Base-by-base conservation (phyloP, 1,140 invertebrate genomes). In the Hycleus phaleratus region DNA sequence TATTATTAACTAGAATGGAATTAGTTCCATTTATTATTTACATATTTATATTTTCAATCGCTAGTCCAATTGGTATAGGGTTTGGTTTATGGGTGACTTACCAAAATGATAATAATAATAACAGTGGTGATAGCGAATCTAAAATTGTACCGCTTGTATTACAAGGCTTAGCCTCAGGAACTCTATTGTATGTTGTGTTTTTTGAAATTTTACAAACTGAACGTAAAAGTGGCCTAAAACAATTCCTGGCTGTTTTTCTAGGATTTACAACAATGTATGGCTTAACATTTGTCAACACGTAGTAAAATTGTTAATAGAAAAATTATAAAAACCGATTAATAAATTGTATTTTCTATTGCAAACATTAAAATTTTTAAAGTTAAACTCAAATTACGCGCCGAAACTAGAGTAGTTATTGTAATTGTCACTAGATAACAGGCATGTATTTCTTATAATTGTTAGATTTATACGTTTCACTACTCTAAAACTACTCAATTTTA, bases 151-250 rank as follows among this genome's bases (percentile, higher is more conserved):
- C 83, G 0, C 80, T 85, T 3, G 79, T 92, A 3, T 75, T 93
- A 0, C 89, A 93, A 67, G 90, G 89, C 6, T 81, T 93, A 73
- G 90, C 91, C 0, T 87, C 88, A 40, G 91, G 91, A 12, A 94
- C 91, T 0, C 78, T 95, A 8, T 79, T 94, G 0, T 94, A 93
- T 70, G 90, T 95, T 38, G 89, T 93, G 2, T 94, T 94, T 80
- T 93, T 94, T 71, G 91, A 94, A 75, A 89, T 95, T 26, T 78
- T 93, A 46, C 87, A 85, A 43, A 81, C 83, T 18, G 84, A 83
- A 65, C 74, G 77, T 9, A 81, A 82, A 53, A 78, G 77, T 44
- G 88, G 89, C 3, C 73, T 91, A 24, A 68, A 84, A 2, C 86
- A 90, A 65, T 79, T 88, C 54, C 52, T 83, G 3, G 81, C 86